Evolutionary conservation across 2,888 invertebrate genomes (phyloP), one percentile per base, ranked within the genome.

Genomic region (Clusia tigrina): DNA sequence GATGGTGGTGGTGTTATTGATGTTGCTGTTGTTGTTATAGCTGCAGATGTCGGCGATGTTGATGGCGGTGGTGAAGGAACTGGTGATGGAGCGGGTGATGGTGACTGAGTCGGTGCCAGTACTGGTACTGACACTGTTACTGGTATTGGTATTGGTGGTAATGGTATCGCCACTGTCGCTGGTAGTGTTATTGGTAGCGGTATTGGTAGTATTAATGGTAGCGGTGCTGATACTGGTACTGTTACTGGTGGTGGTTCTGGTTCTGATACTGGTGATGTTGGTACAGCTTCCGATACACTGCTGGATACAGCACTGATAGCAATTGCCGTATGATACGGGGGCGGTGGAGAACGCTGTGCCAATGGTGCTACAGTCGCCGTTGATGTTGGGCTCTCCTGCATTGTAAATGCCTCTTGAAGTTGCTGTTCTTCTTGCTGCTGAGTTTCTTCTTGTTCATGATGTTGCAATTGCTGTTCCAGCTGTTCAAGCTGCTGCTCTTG

Each of bases 181-280:
- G n/a, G n/a, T n/a, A n/a, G n/a, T n/a, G n/a, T n/a, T n/a, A n/a
- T n/a, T n/a, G n/a, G n/a, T n/a, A n/a, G n/a, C n/a, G n/a, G n/a
- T n/a, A n/a, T n/a, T n/a, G n/a, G n/a, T n/a, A n/a, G n/a, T n/a
- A n/a, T n/a, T n/a, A n/a, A 89, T 5, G 46, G 46, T 18, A 26
- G 23, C 42, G 91, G 91, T 63, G 71, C 67, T 22, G 69, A 52
- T 15, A 63, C 24, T 25, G 37, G 23, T 48, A 51, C 23, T 23
- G 37, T 25, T 24, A 26, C 24, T 23, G 12, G 42, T 20, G 37
- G 5, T 22, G n/a, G 9, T 15, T 9, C 9, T 42, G 42, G 12
- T 32, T 9, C 9, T 9, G 15, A 15, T 3, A 5, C 5, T 2
- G 51, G 15, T 61, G 56, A 6, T 54, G 54, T 46, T 55, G 55